Base-by-base conservation (phyloP, 1,140 invertebrate genomes). In the Drosophila pseudoobscura region DNA sequence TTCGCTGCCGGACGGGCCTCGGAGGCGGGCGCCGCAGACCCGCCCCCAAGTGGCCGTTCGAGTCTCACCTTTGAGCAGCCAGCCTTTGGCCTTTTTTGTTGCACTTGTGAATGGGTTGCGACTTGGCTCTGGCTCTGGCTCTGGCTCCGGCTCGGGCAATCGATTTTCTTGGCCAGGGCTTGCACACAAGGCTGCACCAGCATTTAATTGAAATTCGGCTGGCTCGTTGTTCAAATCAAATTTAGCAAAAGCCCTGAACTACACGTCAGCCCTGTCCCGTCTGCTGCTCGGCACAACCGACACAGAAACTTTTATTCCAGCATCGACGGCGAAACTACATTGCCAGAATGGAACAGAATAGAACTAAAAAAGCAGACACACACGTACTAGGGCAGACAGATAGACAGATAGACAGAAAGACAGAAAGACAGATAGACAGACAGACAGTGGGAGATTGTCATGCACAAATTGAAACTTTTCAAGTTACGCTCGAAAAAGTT, bases 391-490 rank as follows among this genome's bases (percentile, higher is more conserved):
- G 24, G 44, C 22, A 39, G 46, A 73, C 70, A 56, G 57, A 51
- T 46, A 41, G 24, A 29, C 44, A 46, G 26, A 44, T 29, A 49
- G 35, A 49, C 54, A 41, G 47, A 45, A 43, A 46, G 20, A 57
- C 15, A 46, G 26, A 44, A 24, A 49, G 35, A 45, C 54, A 41
- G 47, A 45, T 39, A 46, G 20, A 57, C 15, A 24, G 22, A 57
- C 44, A 43, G 29, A 47, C 35, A 50, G 59, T 54, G 20, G 29
- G 44, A 59, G 55, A 75, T 52, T 70, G 66, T 49, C 68, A 60
- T 75, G 75, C 55, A 88, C 78, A 82, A 82, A 85, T 85, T 85
- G 83, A 88, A 85, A 85, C 83, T 85, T 87, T 85, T 72, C 66
- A 68, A 70, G 75, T 76, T 68, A 78, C 69, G 80, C 78, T 80